phyloP scores from a whole-genome alignment of 2,888 invertebrate species.

The Tiphia femorata region DNA sequence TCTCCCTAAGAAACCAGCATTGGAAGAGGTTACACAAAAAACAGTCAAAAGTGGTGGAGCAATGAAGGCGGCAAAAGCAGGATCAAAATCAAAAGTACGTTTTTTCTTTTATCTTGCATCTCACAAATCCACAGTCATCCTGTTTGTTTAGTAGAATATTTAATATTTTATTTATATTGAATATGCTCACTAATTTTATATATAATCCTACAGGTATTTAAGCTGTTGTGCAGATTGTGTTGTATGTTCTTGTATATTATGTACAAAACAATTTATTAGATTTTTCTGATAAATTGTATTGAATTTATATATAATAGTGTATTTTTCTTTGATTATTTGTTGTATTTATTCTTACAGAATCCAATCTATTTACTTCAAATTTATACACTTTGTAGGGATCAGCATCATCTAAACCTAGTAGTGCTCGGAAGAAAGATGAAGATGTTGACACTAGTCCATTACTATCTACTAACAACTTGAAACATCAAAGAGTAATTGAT shows the following conservation, averaged over 20 bases:
- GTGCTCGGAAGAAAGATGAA: constrained; percentile 83
- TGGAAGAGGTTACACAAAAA: constrained; percentile 72
- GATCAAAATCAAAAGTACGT: constrained; percentile 73
- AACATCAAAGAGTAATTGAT: constrained; percentile 93
- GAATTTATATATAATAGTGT: too few species aligned
- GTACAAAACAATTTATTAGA: too few species aligned
- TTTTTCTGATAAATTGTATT: too few species aligned
- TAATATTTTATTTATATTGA: neutral
- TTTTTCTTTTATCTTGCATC: constrained; percentile 1
- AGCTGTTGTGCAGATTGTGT: too few species aligned
- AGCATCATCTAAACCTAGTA: constrained; percentile 51
- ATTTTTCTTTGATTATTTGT: too few species aligned
- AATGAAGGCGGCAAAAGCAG: constrained; percentile 70
- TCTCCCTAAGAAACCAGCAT: constrained; percentile 73
- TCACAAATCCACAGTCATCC: too few species aligned
- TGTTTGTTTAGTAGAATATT: neutral
- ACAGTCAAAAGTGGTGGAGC: constrained; percentile 73
- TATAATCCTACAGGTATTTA: too few species aligned
- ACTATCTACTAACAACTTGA: constrained; percentile 85
- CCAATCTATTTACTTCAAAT: neutral
- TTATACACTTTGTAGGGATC: constrained; percentile 22
- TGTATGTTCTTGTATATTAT: neutral
- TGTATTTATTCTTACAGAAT: neutral
- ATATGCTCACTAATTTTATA: too few species aligned
- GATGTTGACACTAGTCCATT: constrained; percentile 80